These are phyloP conservation scores for Etheostoma nigrum DNA, from an alignment of 2,797 vertebrate species.

Conservation along the genomic window DNA sequence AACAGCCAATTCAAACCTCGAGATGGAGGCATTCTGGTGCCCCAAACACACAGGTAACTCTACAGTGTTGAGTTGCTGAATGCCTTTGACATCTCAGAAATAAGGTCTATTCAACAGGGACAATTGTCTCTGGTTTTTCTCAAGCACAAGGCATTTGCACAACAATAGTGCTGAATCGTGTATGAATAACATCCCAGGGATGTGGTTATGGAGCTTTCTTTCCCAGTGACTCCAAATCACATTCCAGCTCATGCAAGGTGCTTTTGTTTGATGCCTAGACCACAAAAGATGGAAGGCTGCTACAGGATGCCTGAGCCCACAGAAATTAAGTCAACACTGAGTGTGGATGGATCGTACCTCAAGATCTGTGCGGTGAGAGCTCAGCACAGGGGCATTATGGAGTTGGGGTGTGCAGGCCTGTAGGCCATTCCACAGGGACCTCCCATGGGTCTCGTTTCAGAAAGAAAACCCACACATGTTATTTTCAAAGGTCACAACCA, in stretches of 20 bases:
- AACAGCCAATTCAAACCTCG: conserved; percentile 74
- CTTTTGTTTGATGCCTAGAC: conserved; percentile 60
- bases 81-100: conserved; percentile 82
- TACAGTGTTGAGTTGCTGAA: conserved; percentile 71
- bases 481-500: conserved; percentile 80
- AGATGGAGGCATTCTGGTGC: conserved; percentile 74
- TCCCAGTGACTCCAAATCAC: conserved; percentile 59
- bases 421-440: conserved; percentile 48
- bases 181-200: conserved; percentile 75
- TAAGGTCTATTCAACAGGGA: conserved; percentile 79
- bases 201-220: conserved; percentile 69
- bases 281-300: conserved; percentile 42
- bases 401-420: conserved; percentile 36
- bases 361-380: conserved; percentile 9
- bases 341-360: conserved; percentile 42
- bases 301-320: conserved; percentile 26
- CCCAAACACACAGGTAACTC: conserved; percentile 78
- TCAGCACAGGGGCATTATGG: conserved; percentile 48
- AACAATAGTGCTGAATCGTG: conserved; percentile 74
- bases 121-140: conserved; percentile 75
- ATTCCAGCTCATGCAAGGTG: conserved; percentile 50
- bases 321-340: conserved; percentile 51
- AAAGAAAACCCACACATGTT: conserved; percentile 67
- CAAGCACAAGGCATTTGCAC: conserved; percentile 80
- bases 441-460: conserved; percentile 72